Conservation (phyloP, 2,888 invertebrate genomes). For the Lepas anatifera region DNA sequence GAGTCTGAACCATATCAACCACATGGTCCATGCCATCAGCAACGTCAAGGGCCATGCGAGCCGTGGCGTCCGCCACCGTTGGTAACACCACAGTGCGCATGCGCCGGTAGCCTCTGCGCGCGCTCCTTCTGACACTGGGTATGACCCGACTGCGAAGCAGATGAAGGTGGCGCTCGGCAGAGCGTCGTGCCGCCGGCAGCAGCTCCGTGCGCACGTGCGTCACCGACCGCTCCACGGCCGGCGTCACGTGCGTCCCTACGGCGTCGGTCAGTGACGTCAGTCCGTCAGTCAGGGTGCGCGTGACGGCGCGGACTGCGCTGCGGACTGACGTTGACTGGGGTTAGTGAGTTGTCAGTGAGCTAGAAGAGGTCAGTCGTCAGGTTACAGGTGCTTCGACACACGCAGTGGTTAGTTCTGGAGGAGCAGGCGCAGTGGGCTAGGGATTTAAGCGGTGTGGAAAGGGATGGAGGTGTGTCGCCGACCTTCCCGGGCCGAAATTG, state of each 20-base stretch:
- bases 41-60: not conserved
- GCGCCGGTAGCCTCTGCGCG: not conserved
- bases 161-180: not conserved
- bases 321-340: no score
- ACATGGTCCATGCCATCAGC: not conserved
- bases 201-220: not conserved
- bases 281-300: not conserved
- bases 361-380: no score
- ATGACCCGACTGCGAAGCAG: not conserved
- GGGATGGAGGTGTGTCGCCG: no score
- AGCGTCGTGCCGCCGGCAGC: not conserved
- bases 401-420: no score
- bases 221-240: not conserved
- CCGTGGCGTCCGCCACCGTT: not conserved
- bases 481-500: no score
- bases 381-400: no score
- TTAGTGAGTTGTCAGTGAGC: no score
- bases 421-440: no score
- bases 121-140: not conserved
- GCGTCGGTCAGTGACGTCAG: not conserved
- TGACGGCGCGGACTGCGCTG: no score
- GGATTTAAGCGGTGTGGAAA: no score
- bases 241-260: not conserved
- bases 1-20: not conserved
- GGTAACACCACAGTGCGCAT: not conserved